These are phyloP conservation scores for Lerema accius DNA, from an alignment of 1,140 invertebrate species.

Conservation along the genomic window DNA sequence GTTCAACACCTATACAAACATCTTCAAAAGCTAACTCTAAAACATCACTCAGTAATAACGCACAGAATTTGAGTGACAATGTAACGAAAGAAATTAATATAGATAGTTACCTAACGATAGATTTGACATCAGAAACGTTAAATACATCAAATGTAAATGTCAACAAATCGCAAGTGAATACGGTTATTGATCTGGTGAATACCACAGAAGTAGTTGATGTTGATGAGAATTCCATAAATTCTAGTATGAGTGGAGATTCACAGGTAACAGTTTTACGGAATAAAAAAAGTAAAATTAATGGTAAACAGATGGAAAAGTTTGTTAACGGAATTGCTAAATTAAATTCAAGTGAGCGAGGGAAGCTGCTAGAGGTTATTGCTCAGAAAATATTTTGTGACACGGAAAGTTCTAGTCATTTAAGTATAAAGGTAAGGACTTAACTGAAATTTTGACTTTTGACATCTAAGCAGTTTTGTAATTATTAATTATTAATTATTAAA, in stretches of 20 bases:
- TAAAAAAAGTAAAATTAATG: slow-evolving; percentile 36
- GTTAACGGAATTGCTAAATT: slow-evolving; percentile 61
- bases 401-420: slow-evolving; percentile 34
- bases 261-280: slow-evolving; percentile 56
- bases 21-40: background rate
- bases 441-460: too few relatives aligned
- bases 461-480: too few relatives aligned
- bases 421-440: slow-evolving; percentile 43
- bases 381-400: slow-evolving; percentile 63
- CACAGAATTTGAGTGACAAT: slow-evolving; percentile 43
- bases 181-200: slow-evolving; percentile 63
- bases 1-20: slow-evolving; percentile 52
- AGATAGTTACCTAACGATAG: slow-evolving; percentile 67
- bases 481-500: too few relatives aligned
- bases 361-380: slow-evolving; percentile 61
- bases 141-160: slow-evolving; percentile 32
- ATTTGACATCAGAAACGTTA: slow-evolving; percentile 57
- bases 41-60: slow-evolving; percentile 29
- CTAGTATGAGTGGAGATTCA: slow-evolving; percentile 65
- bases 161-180: slow-evolving; percentile 37
- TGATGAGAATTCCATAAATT: slow-evolving; percentile 36
- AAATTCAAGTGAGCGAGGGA: slow-evolving; percentile 51
- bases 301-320: slow-evolving; percentile 52
- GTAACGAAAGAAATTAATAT: slow-evolving; percentile 60
- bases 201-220: slow-evolving; percentile 42